Evolutionary conservation across 2,888 invertebrate species (phyloP).

Genomic region (Teleogryllus oceanicus): DNA sequence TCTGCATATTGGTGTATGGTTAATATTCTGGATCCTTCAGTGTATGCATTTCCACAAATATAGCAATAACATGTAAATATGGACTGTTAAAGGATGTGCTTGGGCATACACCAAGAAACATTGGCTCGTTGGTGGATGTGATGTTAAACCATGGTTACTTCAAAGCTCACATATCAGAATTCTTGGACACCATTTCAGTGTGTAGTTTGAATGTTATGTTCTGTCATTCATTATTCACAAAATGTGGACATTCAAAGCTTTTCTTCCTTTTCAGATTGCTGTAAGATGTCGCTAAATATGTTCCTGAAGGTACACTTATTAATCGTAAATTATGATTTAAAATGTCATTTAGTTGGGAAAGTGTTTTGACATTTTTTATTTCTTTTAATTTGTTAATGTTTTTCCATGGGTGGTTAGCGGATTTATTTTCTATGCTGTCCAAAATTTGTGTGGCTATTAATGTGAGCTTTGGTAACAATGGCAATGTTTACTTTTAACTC

Average conservation of each 20-base stretch:
- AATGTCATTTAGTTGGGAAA: background rate
- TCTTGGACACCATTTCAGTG: conserved; percentile 18
- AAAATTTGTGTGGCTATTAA: background rate
- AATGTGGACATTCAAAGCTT: conserved; percentile 24
- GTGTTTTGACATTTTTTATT: background rate
- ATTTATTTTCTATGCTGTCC: background rate
- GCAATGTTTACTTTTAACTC: background rate
- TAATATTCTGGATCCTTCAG: conserved; percentile 9
- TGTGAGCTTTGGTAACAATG: conserved; percentile 18
- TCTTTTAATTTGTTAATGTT: background rate
- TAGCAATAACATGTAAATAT: background rate
- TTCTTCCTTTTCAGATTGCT: conserved; percentile 21
- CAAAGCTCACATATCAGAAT: background rate
- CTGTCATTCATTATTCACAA: background rate
- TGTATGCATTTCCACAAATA: conserved; percentile 18
- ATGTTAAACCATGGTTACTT: conserved; percentile 22
- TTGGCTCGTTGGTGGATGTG: conserved; percentile 42
- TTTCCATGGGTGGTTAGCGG: no score
- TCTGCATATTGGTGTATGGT: conserved; percentile 18
- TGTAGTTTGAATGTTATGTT: background rate
- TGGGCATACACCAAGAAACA: conserved; percentile 42
- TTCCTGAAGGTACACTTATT: background rate
- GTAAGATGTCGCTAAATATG: background rate
- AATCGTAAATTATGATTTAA: background rate
- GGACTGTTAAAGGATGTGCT: background rate